phyloP scores from a whole-genome alignment of 1,140 invertebrate species.

The Hyles euphorbiae region DNA sequence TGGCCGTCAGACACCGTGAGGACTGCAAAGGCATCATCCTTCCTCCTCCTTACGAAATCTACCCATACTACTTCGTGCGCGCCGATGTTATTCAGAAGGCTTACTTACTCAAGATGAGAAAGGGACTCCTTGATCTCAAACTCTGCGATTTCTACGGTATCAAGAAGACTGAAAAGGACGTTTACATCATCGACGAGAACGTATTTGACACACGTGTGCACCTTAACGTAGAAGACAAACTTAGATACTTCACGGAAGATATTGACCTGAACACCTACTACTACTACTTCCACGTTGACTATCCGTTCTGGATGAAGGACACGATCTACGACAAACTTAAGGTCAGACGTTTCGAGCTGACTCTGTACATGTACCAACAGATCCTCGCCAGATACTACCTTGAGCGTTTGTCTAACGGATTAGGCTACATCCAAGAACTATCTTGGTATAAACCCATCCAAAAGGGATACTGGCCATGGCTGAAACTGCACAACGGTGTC shows the following conservation, averaged over 20 bases:
- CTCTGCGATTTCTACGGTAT: constrained; percentile 60
- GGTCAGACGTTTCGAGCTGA: constrained; percentile 78
- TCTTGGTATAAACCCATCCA: constrained; percentile 71
- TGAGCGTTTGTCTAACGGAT: constrained; percentile 79
- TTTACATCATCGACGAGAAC: constrained; percentile 67
- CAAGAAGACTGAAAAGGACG: constrained; percentile 58
- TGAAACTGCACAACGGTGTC: constrained; percentile 79
- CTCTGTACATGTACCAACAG: constrained; percentile 77
- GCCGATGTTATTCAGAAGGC: constrained; percentile 77
- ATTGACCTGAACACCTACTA: constrained; percentile 82
- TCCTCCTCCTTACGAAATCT: constrained; percentile 82
- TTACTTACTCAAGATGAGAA: constrained; percentile 76
- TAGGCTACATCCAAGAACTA: constrained; percentile 76
- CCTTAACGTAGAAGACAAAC: constrained; percentile 54
- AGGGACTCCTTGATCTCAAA: constrained; percentile 54
- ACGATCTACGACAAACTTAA: constrained; percentile 72
- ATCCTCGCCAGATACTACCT: constrained; percentile 80
- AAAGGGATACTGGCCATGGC: constrained; percentile 78
- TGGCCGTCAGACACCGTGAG: constrained; percentile 77
- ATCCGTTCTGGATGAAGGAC: constrained; percentile 80
- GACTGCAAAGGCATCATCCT: constrained; percentile 78
- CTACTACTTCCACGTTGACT: constrained; percentile 81
- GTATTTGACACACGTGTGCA: constrained; percentile 57
- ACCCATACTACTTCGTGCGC: constrained; percentile 80
- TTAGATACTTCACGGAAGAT: constrained; percentile 83